A percentile compares a stretch with the other conserved stretches of the same genome.
phyloP scores from a whole-genome alignment of 2,888 invertebrate species.

The Drosophila pegasa region DNA sequence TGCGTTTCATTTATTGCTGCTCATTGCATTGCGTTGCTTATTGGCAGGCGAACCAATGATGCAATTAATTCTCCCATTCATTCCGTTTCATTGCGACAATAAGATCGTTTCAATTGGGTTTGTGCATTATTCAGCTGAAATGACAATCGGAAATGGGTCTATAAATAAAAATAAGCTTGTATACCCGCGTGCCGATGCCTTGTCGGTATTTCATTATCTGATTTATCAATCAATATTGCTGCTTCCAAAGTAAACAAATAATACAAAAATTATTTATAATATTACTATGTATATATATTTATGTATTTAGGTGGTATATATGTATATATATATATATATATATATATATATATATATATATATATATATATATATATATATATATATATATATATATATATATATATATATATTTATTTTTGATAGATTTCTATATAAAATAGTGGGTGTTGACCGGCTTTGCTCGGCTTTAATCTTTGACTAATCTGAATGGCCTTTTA shows the following conservation, averaged over 20 bases:
- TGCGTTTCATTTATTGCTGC: background rate
- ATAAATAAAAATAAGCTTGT: background rate
- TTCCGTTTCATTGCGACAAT: slow-evolving; percentile 5
- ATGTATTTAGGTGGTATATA: background rate
- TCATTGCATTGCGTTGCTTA: slow-evolving; percentile 49
- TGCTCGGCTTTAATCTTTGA: background rate
- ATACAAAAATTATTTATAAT: background rate
- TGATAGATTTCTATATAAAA: background rate
- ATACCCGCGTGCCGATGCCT: background rate
- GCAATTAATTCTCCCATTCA: slow-evolving; percentile 55
- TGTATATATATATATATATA: too few relatives aligned
- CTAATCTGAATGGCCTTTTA: background rate
- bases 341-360: background rate
- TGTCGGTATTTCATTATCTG: background rate
- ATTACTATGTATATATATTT: background rate
- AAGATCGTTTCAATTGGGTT: slow-evolving; percentile 26
- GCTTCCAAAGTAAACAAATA: background rate
- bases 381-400: too few relatives aligned
- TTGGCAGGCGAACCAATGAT: slow-evolving; percentile 41
- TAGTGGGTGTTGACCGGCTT: background rate
- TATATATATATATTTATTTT: background rate
- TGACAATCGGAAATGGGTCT: slow-evolving; percentile 8
- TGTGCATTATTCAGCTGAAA: slow-evolving; percentile 1
- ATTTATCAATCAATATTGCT: background rate
- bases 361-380: background rate